Conservation (phyloP, 2,888 invertebrate species). For the Nymphalis c-album region DNA sequence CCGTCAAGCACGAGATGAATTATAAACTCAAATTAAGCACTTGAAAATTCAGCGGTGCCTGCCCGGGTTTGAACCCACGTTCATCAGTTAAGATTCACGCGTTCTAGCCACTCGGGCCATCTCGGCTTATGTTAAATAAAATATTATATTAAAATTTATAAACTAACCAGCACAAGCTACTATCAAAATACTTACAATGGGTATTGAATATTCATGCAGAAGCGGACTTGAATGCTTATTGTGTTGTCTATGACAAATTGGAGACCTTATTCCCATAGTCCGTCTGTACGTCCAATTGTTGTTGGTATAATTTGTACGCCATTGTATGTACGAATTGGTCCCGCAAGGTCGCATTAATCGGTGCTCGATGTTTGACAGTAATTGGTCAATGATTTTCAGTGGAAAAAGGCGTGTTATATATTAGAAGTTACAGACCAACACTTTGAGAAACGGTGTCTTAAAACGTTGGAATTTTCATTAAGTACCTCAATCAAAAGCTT, state of each 20-base stretch:
- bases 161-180: slow-evolving; percentile 6
- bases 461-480: too few relatives aligned
- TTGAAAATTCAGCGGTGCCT: too few relatives aligned
- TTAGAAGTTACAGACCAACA: too few relatives aligned
- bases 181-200: slow-evolving; percentile 24
- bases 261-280: slow-evolving; percentile 63
- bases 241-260: slow-evolving; percentile 65
- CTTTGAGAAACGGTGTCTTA: too few relatives aligned
- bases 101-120: too few relatives aligned
- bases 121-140: slow-evolving; percentile 5
- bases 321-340: slow-evolving; percentile 29
- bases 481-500: too few relatives aligned
- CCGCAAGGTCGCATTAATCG: slow-evolving; percentile 31
- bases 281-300: slow-evolving; percentile 49
- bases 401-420: too few relatives aligned
- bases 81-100: too few relatives aligned
- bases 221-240: slow-evolving; percentile 58
- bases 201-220: slow-evolving; percentile 57
- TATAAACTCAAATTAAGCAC: too few relatives aligned
- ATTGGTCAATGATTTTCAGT: slow-evolving; percentile 2
- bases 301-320: slow-evolving; percentile 44
- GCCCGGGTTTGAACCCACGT: too few relatives aligned
- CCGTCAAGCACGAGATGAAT: too few relatives aligned
- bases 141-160: slow-evolving; percentile 6
- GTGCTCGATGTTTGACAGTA: slow-evolving; percentile 29